A percentile compares a stretch with the other conserved stretches of the same genome.
phyloP scores from a whole-genome alignment of 2,888 invertebrate species.

The Tetheella fluctuosa region DNA sequence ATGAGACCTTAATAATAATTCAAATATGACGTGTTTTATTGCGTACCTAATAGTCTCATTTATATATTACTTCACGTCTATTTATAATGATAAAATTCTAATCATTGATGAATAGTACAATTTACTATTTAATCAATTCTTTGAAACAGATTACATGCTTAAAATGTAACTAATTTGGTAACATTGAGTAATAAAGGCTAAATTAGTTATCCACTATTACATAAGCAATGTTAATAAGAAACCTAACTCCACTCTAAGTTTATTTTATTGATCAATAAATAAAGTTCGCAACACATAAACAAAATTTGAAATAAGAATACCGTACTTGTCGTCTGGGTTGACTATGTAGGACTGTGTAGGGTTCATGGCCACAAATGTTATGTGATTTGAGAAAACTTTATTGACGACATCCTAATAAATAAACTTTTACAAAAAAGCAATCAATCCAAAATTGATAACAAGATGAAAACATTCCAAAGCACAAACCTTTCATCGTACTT shows the following conservation, averaged over 20 bases:
- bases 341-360: too few species aligned
- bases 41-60: neutral
- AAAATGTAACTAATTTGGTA: neutral
- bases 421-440: neutral
- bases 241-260: too few species aligned
- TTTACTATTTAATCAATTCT: neutral
- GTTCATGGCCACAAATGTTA: too few species aligned
- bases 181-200: neutral
- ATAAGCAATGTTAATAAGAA: neutral
- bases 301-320: too few species aligned
- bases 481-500: neutral
- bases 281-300: too few species aligned
- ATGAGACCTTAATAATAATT: neutral
- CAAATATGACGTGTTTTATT: neutral
- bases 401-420: neutral
- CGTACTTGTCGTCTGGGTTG: too few species aligned
- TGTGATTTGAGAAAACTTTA: too few species aligned
- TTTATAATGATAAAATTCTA: constrained; percentile 1
- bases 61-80: neutral
- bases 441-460: too few species aligned
- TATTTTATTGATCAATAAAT: too few species aligned
- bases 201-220: neutral
- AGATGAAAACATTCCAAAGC: too few species aligned
- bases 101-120: neutral
- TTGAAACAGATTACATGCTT: neutral